Evolutionary conservation across 2,888 invertebrate genomes (phyloP), one percentile per base, ranked within the genome.

Genomic region (Lydus trimaculatus): DNA sequence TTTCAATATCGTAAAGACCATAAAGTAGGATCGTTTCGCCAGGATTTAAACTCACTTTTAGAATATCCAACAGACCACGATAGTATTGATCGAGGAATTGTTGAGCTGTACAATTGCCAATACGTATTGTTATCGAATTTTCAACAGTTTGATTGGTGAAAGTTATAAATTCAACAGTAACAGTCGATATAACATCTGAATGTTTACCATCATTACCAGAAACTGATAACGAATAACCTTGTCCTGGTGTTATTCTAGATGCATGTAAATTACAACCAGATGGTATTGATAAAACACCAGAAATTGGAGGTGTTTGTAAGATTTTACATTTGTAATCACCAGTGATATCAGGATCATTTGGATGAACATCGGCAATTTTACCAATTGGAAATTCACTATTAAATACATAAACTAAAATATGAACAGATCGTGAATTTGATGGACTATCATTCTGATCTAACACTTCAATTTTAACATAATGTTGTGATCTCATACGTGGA

Each of bases 361-460:
- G 98, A 84, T 93, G 94, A 0, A 98, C 94, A 84, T 96, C 91
- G 8, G 96, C 98, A 72, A 98, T 92, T 85, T 92, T 93, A n/a
- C 94, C 94, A 25, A 89, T 82, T 0, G 95, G 93, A 78, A 92
- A 90, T 71, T 89, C 88, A 65, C 91, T 91, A 79, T 95, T 93
- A 79, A 94, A 92, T 0, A 93, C 88, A 80, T 93, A 91, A 2
- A 96, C 91, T 62, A 94, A 86, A 23, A 96, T 90, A 78, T 94
- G 94, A 0, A 94, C 94, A 11, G 93, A 92, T 78, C 97, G 89
- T 23, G 96, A 89, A 2, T 91, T 90, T 0, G 96, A 97, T 17
- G 97, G 95, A 81, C 94, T 95, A 79, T 98, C 97, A 83, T 98
- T 98, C 83, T 94, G 92, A 84, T 98, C 97, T 17, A 92, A 84